Evolutionary conservation across 2,888 invertebrate genomes (phyloP).

Genomic region (Lepidonotus clava): DNA sequence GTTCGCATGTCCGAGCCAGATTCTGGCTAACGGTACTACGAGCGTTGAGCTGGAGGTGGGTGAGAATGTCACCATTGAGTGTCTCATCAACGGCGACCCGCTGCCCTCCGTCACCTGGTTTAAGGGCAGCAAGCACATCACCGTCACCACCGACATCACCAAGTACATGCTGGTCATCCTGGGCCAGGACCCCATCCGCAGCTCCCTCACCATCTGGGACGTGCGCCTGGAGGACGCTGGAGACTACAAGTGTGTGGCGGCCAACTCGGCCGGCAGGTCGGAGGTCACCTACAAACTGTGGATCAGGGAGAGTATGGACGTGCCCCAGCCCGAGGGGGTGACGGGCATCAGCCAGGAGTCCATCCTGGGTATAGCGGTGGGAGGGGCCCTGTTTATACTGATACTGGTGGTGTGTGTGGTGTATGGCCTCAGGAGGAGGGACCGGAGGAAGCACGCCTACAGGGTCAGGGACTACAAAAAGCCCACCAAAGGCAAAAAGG

Average conservation of each 20-base stretch:
- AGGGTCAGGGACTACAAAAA: conserved; percentile 57
- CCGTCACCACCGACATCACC: conserved; percentile 2
- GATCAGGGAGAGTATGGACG: conserved; percentile 32
- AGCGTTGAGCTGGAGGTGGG: conserved; percentile 58
- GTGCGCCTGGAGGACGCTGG: conserved; percentile 56
- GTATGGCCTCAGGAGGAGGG: conserved; percentile 41
- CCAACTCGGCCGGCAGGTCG: conserved; percentile 62
- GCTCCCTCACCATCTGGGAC: conserved; percentile 55
- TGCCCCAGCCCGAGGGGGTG: background rate
- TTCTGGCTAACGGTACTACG: conserved; percentile 59
- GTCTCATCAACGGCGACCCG: conserved; percentile 63
- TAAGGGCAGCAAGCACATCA: conserved; percentile 42
- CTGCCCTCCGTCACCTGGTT: conserved; percentile 62
- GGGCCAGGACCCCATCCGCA: conserved; percentile 37
- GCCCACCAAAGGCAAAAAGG: conserved; percentile 32
- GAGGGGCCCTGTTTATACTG: conserved; percentile 53
- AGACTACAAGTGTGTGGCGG: conserved; percentile 63
- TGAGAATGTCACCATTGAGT: conserved; percentile 62
- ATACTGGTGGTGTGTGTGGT: conserved; percentile 51
- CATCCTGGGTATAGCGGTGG: conserved; percentile 57
- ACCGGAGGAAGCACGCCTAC: conserved; percentile 52
- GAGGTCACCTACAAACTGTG: conserved; percentile 64
- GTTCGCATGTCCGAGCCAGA: conserved; percentile 65
- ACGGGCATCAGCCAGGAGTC: conserved; percentile 52
- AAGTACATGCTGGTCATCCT: background rate